Conservation (phyloP, 2,888 invertebrate species). For the Drosophila rubida region DNA sequence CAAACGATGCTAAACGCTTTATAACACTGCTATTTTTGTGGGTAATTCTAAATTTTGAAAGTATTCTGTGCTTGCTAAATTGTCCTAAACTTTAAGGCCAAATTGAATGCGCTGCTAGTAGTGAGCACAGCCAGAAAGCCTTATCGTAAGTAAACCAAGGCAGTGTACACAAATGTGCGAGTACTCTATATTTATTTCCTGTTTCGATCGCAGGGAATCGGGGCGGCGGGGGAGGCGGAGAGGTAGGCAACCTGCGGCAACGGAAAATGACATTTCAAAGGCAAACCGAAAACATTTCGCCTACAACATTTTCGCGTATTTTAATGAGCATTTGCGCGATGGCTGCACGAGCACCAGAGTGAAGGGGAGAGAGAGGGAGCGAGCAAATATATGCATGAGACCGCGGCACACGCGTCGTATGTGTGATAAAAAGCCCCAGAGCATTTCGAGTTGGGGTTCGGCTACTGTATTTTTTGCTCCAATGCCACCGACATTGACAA, state of each 20-base stretch:
- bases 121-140: background rate
- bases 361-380: background rate
- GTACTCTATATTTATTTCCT: background rate
- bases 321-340: conserved; percentile 68
- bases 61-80: no score
- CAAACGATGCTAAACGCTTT: no score
- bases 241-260: conserved; percentile 32
- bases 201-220: background rate
- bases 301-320: conserved; percentile 68
- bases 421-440: conserved; percentile 66
- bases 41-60: no score
- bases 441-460: conserved; percentile 51
- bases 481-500: conserved; percentile 37
- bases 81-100: background rate
- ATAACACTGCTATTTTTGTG: no score
- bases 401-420: conserved; percentile 60
- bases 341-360: conserved; percentile 4
- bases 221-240: background rate
- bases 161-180: background rate
- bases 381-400: conserved; percentile 60
- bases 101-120: background rate
- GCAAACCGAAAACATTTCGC: conserved; percentile 63
- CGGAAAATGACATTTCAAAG: conserved; percentile 66
- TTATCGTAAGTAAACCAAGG: background rate
- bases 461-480: conserved; percentile 32